These are phyloP conservation scores for Euura lappo DNA, from an alignment of 1,140 invertebrate genomes.

Conservation along the genomic window DNA sequence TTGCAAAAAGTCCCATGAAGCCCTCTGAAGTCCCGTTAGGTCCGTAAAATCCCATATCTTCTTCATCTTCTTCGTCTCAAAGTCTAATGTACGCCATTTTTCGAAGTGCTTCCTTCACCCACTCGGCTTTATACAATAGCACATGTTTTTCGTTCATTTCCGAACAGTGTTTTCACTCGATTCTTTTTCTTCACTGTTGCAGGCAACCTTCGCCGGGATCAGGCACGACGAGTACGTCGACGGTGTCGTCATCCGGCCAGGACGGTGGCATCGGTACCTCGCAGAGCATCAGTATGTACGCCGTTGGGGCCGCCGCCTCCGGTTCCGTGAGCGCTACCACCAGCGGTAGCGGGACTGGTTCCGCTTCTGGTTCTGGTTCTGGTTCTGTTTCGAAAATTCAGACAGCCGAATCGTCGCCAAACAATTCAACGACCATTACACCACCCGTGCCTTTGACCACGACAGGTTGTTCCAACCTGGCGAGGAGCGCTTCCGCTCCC, in stretches of 20 bases:
- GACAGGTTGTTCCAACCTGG: conserved; percentile 34
- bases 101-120: too few species aligned
- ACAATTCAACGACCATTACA: conserved; percentile 23
- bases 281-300: conserved; percentile 45
- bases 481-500: conserved; percentile 51
- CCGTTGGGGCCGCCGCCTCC: conserved; percentile 30
- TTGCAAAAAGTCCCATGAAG: too few species aligned
- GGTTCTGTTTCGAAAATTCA: conserved; percentile 30
- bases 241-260: conserved; percentile 47
- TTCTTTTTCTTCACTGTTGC: conserved; percentile 26
- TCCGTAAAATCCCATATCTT: too few species aligned
- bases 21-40: too few species aligned
- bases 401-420: neutral
- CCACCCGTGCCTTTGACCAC: conserved; percentile 32
- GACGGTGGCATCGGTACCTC: conserved; percentile 41
- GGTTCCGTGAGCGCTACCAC: neutral
- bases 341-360: conserved; percentile 48
- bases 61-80: too few species aligned
- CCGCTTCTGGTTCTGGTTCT: conserved; percentile 53
- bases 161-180: neutral
- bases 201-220: conserved; percentile 58
- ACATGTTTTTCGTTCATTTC: neutral
- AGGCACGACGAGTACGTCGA: conserved; percentile 52
- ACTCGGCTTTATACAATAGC: too few species aligned
- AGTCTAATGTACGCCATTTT: too few species aligned